phyloP scores from a whole-genome alignment of 2,797 vertebrate genomes.

The Chelidonichthys spinosus region DNA sequence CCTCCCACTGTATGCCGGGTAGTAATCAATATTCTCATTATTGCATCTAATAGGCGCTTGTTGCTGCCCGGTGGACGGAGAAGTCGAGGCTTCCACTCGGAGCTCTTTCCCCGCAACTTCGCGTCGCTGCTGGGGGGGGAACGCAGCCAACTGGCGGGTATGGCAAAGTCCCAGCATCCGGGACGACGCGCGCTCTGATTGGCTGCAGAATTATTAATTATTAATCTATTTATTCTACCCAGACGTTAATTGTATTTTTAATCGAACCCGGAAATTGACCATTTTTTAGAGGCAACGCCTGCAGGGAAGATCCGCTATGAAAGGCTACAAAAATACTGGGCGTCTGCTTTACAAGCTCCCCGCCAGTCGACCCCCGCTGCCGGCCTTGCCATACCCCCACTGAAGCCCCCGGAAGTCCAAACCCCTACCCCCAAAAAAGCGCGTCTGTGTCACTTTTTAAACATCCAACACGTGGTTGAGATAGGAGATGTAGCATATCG shows the following conservation, averaged over 20 bases:
- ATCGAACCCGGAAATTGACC: neutral
- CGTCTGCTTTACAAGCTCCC: neutral
- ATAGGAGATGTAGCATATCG: conserved; percentile 94
- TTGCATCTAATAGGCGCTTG: conserved; percentile 63
- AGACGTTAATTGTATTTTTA: too few species aligned
- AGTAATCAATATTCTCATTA: conserved; percentile 49
- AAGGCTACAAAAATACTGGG: conserved; percentile 13
- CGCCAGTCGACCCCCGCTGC: conserved; percentile 13
- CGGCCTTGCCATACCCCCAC: conserved; percentile 48
- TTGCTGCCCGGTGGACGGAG: conserved; percentile 29
- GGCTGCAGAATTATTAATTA: neutral
- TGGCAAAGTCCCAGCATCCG: conserved; percentile 28
- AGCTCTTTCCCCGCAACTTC: too few species aligned
- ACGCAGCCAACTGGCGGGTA: conserved; percentile 5
- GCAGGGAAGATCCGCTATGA: neutral
- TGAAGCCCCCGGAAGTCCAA: neutral
- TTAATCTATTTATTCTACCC: too few species aligned
- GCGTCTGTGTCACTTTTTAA: conserved; percentile 43
- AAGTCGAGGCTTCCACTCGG: conserved; percentile 27
- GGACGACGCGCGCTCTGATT: neutral
- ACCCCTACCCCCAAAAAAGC: neutral
- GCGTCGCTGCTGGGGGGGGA: neutral
- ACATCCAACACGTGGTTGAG: conserved; percentile 92
- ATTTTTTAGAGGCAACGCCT: conserved; percentile 6
- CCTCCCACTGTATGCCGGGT: neutral